Percentiles rank a stretch among this genome's conserved stretches.
Conservation (phyloP, 2,888 invertebrate genomes). For the Troilus luridus region DNA sequence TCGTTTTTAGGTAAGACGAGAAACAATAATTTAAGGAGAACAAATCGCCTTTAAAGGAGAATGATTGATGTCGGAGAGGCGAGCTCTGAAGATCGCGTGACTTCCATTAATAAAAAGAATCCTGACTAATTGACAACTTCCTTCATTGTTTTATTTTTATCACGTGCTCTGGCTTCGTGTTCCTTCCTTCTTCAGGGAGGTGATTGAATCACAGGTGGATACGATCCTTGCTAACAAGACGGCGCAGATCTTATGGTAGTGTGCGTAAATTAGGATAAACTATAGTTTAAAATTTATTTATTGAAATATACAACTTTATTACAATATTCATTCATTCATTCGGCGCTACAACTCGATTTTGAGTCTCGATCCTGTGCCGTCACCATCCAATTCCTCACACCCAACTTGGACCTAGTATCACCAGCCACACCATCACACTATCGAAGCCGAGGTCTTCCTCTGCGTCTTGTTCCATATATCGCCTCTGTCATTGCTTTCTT, state of each 20-base stretch:
- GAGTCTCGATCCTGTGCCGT: too few species aligned
- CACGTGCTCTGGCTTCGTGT: background rate
- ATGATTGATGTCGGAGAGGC: background rate
- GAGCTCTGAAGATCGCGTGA: background rate
- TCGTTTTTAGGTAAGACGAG: background rate
- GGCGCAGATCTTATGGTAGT: background rate
- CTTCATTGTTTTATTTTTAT: constrained; percentile 16
- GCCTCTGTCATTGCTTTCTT: too few species aligned
- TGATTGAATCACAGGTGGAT: background rate
- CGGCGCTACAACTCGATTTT: too few species aligned
- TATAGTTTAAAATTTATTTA: too few species aligned
- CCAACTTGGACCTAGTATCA: too few species aligned
- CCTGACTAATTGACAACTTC: constrained; percentile 2
- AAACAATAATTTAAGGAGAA: background rate
- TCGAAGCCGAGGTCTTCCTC: too few species aligned
- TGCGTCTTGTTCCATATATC: too few species aligned
- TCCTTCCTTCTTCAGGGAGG: background rate
- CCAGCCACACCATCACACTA: too few species aligned
- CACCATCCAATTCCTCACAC: too few species aligned
- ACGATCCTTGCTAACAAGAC: background rate
- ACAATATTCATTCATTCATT: too few species aligned
- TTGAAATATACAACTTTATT: too few species aligned
- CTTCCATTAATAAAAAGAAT: constrained; percentile 14
- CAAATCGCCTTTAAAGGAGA: background rate
- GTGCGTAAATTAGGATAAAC: too few species aligned